Percentiles rank a stretch among this genome's conserved stretches.
These are phyloP conservation scores for Prionace glauca DNA, from an alignment of 2,797 vertebrate species.

Conservation along the genomic window DNA sequence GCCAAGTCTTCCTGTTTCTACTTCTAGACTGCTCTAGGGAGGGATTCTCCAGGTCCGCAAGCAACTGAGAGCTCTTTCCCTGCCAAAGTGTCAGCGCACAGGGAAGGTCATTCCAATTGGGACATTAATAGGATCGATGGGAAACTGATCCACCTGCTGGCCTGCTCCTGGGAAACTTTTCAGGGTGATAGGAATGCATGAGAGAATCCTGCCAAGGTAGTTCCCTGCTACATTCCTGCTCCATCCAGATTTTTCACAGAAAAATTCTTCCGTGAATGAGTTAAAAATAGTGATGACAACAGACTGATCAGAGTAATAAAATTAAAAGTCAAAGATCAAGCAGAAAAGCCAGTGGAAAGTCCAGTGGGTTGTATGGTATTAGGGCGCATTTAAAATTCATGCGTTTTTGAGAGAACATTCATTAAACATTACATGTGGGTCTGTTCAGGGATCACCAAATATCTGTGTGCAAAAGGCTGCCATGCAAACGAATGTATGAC, in stretches of 20 bases:
- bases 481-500: background rate
- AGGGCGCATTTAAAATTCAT: conserved; percentile 17
- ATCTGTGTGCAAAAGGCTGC: background rate
- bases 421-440: background rate
- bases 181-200: background rate
- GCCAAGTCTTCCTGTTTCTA: background rate
- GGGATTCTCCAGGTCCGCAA: background rate
- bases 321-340: background rate
- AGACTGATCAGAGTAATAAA: background rate
- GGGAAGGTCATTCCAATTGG: background rate
- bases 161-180: background rate
- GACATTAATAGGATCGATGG: background rate
- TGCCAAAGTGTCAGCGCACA: background rate
- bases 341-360: background rate
- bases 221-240: background rate
- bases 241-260: background rate
- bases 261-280: background rate
- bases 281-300: background rate
- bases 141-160: background rate
- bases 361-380: background rate
- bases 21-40: background rate
- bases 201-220: background rate
- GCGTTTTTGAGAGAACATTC: background rate
- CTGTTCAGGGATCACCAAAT: background rate
- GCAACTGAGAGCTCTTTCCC: background rate